Conservation (phyloP, 2,113 vertebrate genomes). For the Hippoglossus stenolepis region DNA sequence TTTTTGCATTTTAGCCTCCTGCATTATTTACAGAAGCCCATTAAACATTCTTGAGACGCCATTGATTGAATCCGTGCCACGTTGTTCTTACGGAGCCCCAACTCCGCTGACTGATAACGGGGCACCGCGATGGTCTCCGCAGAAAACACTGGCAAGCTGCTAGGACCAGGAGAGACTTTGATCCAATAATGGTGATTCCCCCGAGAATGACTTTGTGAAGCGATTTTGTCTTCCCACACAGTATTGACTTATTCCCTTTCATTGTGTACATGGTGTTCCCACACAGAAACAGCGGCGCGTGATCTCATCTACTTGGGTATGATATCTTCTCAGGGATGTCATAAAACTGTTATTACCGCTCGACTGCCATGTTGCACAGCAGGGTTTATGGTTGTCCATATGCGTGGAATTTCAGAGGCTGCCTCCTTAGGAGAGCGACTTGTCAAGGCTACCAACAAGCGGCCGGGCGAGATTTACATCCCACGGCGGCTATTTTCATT, state of each 20-base stretch:
- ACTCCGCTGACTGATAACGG: slow-evolving; percentile 34
- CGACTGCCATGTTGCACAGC: slow-evolving; percentile 31
- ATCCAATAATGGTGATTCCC: slow-evolving; percentile 75
- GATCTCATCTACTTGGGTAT: slow-evolving; percentile 52
- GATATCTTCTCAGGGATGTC: slow-evolving; percentile 38
- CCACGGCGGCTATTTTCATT: slow-evolving; percentile 4
- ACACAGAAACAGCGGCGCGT: slow-evolving; percentile 43
- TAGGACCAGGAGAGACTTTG: slow-evolving; percentile 56
- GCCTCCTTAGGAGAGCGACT: slow-evolving; percentile 5
- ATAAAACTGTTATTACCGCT: slow-evolving; percentile 46
- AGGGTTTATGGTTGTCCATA: slow-evolving; percentile 32
- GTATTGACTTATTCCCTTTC: slow-evolving; percentile 73
- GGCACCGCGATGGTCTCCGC: slow-evolving; percentile 42
- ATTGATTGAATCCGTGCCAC: slow-evolving; percentile 50
- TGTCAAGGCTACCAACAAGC: slow-evolving; percentile 9
- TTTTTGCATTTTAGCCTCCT: slow-evolving; percentile 28
- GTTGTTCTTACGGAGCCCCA: slow-evolving; percentile 20
- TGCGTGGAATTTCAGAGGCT: not conserved
- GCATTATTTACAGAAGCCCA: slow-evolving; percentile 50
- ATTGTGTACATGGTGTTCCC: slow-evolving; percentile 62
- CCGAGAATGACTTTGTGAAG: slow-evolving; percentile 69
- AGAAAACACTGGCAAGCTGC: slow-evolving; percentile 66
- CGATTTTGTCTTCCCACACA: slow-evolving; percentile 68
- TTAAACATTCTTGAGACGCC: slow-evolving; percentile 38
- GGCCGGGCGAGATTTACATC: slow-evolving; percentile 13